Conservation (phyloP, 2,113 vertebrate genomes). For the Stegastes partitus region DNA sequence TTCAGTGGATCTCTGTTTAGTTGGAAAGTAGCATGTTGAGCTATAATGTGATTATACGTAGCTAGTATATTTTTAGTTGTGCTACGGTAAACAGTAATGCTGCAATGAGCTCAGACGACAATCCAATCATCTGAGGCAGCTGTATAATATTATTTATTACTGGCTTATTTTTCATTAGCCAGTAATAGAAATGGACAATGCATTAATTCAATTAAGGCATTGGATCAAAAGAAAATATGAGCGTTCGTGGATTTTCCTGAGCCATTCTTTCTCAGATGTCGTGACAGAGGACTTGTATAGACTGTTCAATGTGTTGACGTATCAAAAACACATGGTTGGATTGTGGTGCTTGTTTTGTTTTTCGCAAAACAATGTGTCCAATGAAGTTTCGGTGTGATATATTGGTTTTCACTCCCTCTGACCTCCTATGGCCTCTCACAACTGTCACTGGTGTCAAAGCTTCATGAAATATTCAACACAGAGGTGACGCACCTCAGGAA, state of each 20-base stretch:
- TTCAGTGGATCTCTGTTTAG: conserved; percentile 6
- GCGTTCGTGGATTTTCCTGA: neutral
- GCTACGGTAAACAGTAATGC: neutral
- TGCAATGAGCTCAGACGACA: conserved; percentile 13
- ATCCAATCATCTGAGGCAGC: conserved; percentile 39
- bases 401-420: conserved; percentile 14
- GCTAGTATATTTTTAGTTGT: neutral
- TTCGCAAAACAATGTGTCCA: no score
- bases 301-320: neutral
- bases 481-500: conserved; percentile 11
- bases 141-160: conserved; percentile 1
- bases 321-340: neutral
- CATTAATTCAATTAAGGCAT: neutral
- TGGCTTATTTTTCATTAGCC: conserved; percentile 9
- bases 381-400: neutral
- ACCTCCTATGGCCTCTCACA: conserved; percentile 11
- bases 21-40: conserved; percentile 5
- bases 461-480: conserved; percentile 49
- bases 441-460: conserved; percentile 19
- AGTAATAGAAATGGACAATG: conserved; percentile 15
- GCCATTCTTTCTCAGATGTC: neutral
- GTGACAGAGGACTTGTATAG: neutral
- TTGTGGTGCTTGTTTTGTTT: neutral
- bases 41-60: conserved; percentile 19
- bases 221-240: neutral